These are phyloP conservation scores for Thalpophila matura DNA, from an alignment of 2,888 invertebrate genomes.

Conservation along the genomic window DNA sequence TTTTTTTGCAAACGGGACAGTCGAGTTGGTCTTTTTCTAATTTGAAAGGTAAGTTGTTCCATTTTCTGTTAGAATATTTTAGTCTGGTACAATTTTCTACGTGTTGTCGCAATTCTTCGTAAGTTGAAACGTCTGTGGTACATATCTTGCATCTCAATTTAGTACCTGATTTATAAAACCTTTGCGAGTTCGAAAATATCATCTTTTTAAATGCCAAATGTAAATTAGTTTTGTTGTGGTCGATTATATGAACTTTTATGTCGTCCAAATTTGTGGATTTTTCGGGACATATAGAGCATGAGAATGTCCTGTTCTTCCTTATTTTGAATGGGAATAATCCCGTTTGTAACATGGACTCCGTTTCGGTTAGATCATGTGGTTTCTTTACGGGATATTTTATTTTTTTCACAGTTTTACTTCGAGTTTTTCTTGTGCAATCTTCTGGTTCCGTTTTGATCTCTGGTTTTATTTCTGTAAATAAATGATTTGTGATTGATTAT, in stretches of 20 bases:
- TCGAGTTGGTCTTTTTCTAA: slow-evolving; percentile 86
- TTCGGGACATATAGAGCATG: slow-evolving; percentile 80
- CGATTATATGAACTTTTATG: slow-evolving; percentile 74
- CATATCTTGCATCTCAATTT: slow-evolving; percentile 82
- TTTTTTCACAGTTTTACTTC: slow-evolving; percentile 65
- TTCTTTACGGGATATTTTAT: slow-evolving; percentile 70
- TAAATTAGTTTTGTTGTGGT: slow-evolving; percentile 77
- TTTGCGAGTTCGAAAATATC: slow-evolving; percentile 77
- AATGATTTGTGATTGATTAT: neutral
- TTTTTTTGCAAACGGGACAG: slow-evolving; percentile 84
- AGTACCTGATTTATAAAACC: slow-evolving; percentile 73
- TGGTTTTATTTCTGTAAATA: slow-evolving; percentile 69
- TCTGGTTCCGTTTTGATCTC: slow-evolving; percentile 74
- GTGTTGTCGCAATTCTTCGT: slow-evolving; percentile 76
- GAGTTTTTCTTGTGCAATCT: slow-evolving; percentile 66
- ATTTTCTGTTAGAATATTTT: slow-evolving; percentile 67
- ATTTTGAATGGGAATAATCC: slow-evolving; percentile 86
- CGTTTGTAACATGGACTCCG: slow-evolving; percentile 73
- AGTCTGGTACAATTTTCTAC: slow-evolving; percentile 76
- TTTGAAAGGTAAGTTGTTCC: slow-evolving; percentile 84
- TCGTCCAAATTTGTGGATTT: slow-evolving; percentile 76
- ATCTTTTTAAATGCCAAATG: slow-evolving; percentile 83
- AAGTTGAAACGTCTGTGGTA: slow-evolving; percentile 75
- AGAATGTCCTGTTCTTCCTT: slow-evolving; percentile 72
- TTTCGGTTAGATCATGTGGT: slow-evolving; percentile 71